phyloP scores from a whole-genome alignment of 2,113 vertebrate genomes.

The Gracilinanus agilis region DNA sequence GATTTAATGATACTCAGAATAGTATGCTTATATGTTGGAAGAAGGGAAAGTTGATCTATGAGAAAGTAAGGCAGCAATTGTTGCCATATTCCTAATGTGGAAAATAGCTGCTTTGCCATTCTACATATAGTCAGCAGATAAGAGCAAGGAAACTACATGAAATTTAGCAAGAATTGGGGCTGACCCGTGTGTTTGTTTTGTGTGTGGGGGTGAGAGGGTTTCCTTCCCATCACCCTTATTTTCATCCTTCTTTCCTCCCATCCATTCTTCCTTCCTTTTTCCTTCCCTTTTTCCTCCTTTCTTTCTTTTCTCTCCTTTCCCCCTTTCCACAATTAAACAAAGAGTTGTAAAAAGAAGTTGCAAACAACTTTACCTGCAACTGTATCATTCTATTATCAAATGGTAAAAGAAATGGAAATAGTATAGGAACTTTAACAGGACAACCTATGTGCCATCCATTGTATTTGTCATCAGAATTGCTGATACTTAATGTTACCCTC shows the following conservation, averaged over 20 bases:
- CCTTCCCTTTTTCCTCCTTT: no score
- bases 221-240: background rate
- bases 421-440: background rate
- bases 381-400: background rate
- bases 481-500: background rate
- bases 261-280: background rate
- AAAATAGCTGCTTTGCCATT: no score
- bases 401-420: background rate
- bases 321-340: background rate
- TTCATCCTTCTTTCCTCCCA: no score
- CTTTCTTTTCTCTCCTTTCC: background rate
- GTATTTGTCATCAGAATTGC: background rate
- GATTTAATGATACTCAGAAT: background rate
- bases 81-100: no score
- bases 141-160: no score
- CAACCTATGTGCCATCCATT: background rate
- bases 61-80: no score
- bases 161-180: no score
- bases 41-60: no score
- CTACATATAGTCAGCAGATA: no score
- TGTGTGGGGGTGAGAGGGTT: no score
- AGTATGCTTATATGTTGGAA: no score
- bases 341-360: background rate
- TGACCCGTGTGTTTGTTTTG: no score
- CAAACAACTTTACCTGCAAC: background rate